These are phyloP conservation scores for Elegia similella DNA, from an alignment of 2,888 invertebrate genomes.

Conservation along the genomic window DNA sequence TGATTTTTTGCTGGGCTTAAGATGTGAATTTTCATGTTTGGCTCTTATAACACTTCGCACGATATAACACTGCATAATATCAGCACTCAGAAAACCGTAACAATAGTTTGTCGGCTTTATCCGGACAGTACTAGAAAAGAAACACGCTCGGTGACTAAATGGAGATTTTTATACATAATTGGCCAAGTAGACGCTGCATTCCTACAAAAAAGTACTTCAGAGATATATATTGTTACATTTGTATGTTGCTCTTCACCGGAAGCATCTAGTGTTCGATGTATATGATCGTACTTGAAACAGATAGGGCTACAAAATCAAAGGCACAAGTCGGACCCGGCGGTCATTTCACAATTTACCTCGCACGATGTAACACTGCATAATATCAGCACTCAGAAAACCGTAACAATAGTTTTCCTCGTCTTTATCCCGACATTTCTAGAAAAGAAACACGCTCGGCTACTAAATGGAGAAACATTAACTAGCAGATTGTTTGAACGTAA, in stretches of 20 bases:
- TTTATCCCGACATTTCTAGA: slow-evolving; percentile 13
- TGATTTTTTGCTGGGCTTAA: too few species aligned
- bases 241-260: too few species aligned
- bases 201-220: too few species aligned
- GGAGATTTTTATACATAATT: slow-evolving; percentile 13
- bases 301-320: too few species aligned
- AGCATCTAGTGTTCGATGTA: too few species aligned
- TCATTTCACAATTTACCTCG: not conserved
- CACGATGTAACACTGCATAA: slow-evolving; percentile 1
- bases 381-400: slow-evolving; percentile 9
- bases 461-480: slow-evolving; percentile 14
- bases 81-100: slow-evolving; percentile 7
- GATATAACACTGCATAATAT: slow-evolving; percentile 2
- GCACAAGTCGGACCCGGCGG: too few species aligned
- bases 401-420: slow-evolving; percentile 14
- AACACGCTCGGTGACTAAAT: not conserved
- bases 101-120: slow-evolving; percentile 14
- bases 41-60: not conserved
- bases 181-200: too few species aligned
- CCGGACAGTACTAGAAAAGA: slow-evolving; percentile 1
- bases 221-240: too few species aligned
- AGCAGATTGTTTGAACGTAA: slow-evolving; percentile 16
- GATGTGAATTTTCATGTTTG: too few species aligned
- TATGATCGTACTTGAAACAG: too few species aligned
- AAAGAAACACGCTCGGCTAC: slow-evolving; percentile 5